Conservation (phyloP, 2,113 vertebrate genomes). For the Antechinus flavipes region DNA sequence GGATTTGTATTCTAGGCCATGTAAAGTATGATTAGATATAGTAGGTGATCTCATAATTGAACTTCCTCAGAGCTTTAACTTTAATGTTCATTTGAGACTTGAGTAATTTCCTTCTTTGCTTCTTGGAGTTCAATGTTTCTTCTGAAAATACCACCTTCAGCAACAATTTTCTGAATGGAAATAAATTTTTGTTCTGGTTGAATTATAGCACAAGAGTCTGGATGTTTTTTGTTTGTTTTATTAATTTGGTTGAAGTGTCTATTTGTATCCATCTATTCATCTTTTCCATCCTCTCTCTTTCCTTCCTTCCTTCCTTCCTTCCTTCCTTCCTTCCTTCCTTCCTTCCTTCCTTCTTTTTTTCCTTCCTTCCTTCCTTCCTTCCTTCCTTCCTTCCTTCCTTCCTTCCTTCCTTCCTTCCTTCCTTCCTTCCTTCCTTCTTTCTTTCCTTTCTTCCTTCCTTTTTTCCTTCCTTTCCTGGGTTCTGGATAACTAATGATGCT, state of each 20-base stretch:
- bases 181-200: background rate
- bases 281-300: too few species aligned
- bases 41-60: background rate
- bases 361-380: too few species aligned
- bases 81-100: background rate
- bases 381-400: background rate
- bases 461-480: too few species aligned
- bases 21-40: background rate
- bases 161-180: background rate
- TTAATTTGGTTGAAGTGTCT: background rate
- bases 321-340: too few species aligned
- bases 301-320: background rate
- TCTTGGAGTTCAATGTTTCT: background rate
- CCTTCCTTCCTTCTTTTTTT: too few species aligned
- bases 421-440: too few species aligned
- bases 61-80: background rate
- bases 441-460: too few species aligned
- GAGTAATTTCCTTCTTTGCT: background rate
- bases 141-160: background rate
- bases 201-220: background rate
- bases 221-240: background rate
- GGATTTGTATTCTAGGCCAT: background rate
- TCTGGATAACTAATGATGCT: too few species aligned
- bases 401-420: too few species aligned
- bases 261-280: background rate